Evolutionary conservation across 37 sponge, comb jelly and placozoan genomes (phyloP), one percentile per base, ranked within the genome.

Genomic region (Crambe crambe): DNA sequence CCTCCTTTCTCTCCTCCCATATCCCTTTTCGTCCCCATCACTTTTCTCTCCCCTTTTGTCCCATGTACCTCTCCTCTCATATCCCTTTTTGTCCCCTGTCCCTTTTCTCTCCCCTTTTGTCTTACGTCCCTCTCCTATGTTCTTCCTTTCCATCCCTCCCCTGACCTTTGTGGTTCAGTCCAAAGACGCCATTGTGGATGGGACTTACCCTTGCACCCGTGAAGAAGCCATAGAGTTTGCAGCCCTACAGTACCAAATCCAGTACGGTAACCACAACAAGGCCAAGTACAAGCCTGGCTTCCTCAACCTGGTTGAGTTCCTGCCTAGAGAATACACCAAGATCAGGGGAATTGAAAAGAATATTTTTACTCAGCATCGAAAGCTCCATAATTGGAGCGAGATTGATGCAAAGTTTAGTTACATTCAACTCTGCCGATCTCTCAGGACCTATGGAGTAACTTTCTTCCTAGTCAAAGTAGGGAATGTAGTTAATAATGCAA

Each of bases 401-500:
- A 70, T 96, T 64, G 86, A 99, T 80, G 99, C 97, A 3, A 90
- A 92, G 68, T 90, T 89, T 56, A 85, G 95, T 30, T 99, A 96
- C 89, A 92, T 99, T 65, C 93, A 95, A 78, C 83, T 93, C 65
- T 94, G 96, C 75, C 85, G 99, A 2, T 93, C 97, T 27, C 93
- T 99, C 63, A 83, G 89, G 30, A 99, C 99, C 15, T 99, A 99
- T 51, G 99, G 99, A 25, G 97, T 94, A 29, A 99, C 97, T 32
- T 99, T 96, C 93, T 99, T 99, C 85, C 87, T 96, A 4, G 99
- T 99, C 23, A 96, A 99, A 85, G 90, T 84, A 12, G 74, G n/a
- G n/a, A n/a, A n/a, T n/a, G n/a, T n/a, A n/a, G n/a, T n/a, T n/a
- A n/a, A n/a, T n/a, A n/a, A n/a, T n/a, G n/a, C n/a, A n/a, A n/a